Evolutionary conservation across 2,113 vertebrate species (phyloP).

Genomic region (Gracilinanus agilis): DNA sequence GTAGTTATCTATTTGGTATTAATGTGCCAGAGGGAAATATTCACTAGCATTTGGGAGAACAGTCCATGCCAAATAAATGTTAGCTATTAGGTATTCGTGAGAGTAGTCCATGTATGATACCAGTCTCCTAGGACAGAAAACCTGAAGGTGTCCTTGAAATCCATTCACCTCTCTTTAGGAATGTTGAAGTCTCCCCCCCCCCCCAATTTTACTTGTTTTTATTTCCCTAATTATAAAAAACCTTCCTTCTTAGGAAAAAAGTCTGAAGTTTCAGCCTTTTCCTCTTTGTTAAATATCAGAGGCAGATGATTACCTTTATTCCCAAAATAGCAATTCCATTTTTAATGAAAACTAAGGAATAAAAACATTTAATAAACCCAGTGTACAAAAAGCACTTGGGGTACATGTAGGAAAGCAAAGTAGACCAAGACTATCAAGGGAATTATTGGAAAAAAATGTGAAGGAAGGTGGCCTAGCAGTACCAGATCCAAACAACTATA

Average conservation of each 20-base stretch:
- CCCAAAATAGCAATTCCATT: neutral
- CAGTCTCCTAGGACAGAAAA: neutral
- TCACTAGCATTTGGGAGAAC: neutral
- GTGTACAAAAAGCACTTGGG: neutral
- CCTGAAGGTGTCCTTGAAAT: neutral
- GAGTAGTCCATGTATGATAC: neutral
- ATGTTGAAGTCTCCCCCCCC: neutral
- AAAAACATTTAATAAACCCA: neutral
- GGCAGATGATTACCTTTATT: neutral
- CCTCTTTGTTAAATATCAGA: neutral
- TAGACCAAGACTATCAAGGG: neutral
- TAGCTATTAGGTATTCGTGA: neutral
- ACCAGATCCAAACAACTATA: too few relatives aligned
- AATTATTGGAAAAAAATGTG: too few relatives aligned
- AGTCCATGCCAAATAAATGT: neutral
- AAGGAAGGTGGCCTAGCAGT: too few relatives aligned
- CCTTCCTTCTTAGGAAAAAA: neutral
- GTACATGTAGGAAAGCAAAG: neutral
- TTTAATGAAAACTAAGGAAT: neutral
- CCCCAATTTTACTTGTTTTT: neutral
- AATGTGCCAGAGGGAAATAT: neutral
- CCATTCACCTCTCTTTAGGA: neutral
- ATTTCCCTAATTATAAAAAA: constrained; percentile 40
- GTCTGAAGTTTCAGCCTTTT: constrained; percentile 19
- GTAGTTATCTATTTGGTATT: neutral